phyloP scores from a whole-genome alignment of 2,113 vertebrate genomes.

The Hepsetus odoe region DNA sequence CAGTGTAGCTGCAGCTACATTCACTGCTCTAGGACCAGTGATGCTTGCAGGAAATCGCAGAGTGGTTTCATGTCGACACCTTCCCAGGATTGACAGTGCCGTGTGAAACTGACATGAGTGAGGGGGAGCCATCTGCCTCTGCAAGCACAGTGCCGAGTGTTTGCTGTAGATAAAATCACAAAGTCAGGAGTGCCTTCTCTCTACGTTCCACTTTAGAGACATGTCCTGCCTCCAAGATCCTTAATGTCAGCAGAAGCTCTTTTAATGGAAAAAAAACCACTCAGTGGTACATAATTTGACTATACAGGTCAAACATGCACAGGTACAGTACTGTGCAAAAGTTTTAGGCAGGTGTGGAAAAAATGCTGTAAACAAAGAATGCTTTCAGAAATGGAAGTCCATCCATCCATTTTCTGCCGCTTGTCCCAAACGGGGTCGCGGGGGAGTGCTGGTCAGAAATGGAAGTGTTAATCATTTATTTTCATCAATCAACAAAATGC shows the following conservation, averaged over 20 bases:
- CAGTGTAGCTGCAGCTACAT: slow-evolving; percentile 3
- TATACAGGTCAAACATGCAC: too few species aligned
- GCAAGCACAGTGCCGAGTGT: background rate
- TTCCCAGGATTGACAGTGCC: slow-evolving; percentile 27
- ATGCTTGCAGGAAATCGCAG: slow-evolving; percentile 20
- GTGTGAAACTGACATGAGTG: slow-evolving; percentile 37
- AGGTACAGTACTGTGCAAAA: too few species aligned
- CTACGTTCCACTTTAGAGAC: slow-evolving; percentile 2
- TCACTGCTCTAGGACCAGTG: slow-evolving; percentile 24
- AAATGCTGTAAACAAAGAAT: too few species aligned
- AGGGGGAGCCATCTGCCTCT: slow-evolving; percentile 44
- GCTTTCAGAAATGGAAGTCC: too few species aligned
- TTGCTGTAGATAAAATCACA: slow-evolving; percentile 13
- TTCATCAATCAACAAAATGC: too few species aligned
- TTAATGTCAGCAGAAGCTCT: background rate
- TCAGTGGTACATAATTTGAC: background rate
- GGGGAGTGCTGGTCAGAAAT: too few species aligned
- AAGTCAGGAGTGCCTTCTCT: slow-evolving; percentile 21
- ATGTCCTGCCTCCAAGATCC: background rate
- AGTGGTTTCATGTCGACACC: slow-evolving; percentile 31
- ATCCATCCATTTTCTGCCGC: too few species aligned
- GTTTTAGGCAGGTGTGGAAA: too few species aligned
- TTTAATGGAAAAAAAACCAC: background rate
- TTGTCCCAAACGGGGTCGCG: too few species aligned
- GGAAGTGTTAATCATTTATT: too few species aligned